Conservation (phyloP, 2,113 vertebrate species). For the Labeo catla region DNA sequence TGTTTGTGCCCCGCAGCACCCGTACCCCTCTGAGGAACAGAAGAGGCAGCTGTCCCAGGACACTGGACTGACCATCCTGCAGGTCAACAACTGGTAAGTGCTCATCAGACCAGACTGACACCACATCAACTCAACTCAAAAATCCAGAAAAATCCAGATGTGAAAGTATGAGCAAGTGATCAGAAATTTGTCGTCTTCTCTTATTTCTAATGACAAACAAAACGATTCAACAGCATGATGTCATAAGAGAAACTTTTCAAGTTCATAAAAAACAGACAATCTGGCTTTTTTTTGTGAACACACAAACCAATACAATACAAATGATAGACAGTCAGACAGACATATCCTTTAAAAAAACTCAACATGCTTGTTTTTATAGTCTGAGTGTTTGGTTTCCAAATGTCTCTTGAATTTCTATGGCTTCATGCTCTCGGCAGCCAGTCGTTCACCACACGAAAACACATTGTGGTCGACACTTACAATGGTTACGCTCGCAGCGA, state of each 20-base stretch:
- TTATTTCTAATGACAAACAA: neutral
- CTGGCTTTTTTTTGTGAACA: neutral
- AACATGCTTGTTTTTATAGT: slow-evolving; percentile 7
- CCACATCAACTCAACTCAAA: neutral
- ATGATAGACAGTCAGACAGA: neutral
- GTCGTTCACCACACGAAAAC: neutral
- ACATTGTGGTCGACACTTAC: slow-evolving; percentile 8
- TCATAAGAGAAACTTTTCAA: neutral
- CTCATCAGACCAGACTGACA: neutral
- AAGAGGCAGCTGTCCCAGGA: slow-evolving; percentile 97
- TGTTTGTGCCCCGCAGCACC: slow-evolving; percentile 78
- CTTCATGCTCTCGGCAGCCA: neutral
- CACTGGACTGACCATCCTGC: slow-evolving; percentile 93
- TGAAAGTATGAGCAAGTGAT: neutral
- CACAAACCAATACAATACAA: neutral
- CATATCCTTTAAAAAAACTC: neutral
- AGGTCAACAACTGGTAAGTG: slow-evolving; percentile 98
- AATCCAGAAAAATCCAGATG: neutral
- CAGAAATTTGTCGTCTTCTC: neutral
- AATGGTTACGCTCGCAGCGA: neutral
- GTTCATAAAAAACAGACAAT: neutral
- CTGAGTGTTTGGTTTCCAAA: slow-evolving; percentile 12
- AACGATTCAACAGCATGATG: neutral
- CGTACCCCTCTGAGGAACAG: slow-evolving; percentile 97
- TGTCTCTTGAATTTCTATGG: neutral